Evolutionary conservation across 1,140 invertebrate species (phyloP).

Genomic region (Melitaea cinxia): DNA sequence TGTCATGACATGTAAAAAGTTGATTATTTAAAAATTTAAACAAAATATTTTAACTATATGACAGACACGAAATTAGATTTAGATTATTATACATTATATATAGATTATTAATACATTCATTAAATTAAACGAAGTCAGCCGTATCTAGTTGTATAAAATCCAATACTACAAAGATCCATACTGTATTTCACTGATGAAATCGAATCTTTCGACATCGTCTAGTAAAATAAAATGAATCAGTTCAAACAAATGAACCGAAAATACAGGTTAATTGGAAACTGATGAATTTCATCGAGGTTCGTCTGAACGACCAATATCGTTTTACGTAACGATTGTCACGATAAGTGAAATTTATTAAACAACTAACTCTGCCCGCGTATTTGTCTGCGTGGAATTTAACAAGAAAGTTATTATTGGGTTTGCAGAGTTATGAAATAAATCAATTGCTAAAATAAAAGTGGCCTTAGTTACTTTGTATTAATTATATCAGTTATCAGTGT

Average conservation of each 20-base stretch:
- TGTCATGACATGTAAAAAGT: too few relatives aligned
- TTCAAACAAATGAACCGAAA: constrained; percentile 39
- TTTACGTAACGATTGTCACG: constrained; percentile 7
- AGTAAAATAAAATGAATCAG: constrained; percentile 33
- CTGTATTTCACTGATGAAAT: constrained; percentile 2
- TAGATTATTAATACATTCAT: not conserved
- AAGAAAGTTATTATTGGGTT: too few relatives aligned
- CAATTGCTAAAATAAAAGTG: too few relatives aligned
- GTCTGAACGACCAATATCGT: constrained; percentile 11
- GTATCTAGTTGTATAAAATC: not conserved
- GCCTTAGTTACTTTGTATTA: too few relatives aligned
- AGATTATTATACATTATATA: too few relatives aligned
- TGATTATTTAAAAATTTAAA: too few relatives aligned
- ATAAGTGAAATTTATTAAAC: constrained; percentile 3
- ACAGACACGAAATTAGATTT: too few relatives aligned
- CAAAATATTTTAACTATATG: too few relatives aligned
- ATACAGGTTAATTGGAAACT: constrained; percentile 48
- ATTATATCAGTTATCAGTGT: too few relatives aligned
- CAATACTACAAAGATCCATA: not conserved
- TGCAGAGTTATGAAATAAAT: too few relatives aligned
- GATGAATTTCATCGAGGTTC: constrained; percentile 42
- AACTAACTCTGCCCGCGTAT: too few relatives aligned
- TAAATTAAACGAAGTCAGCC: not conserved
- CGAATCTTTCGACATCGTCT: constrained; percentile 13
- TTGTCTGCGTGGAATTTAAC: too few relatives aligned